These are phyloP conservation scores for Paramormyrops hopkinsi DNA, from an alignment of 2,797 vertebrate species.

Conservation along the genomic window DNA sequence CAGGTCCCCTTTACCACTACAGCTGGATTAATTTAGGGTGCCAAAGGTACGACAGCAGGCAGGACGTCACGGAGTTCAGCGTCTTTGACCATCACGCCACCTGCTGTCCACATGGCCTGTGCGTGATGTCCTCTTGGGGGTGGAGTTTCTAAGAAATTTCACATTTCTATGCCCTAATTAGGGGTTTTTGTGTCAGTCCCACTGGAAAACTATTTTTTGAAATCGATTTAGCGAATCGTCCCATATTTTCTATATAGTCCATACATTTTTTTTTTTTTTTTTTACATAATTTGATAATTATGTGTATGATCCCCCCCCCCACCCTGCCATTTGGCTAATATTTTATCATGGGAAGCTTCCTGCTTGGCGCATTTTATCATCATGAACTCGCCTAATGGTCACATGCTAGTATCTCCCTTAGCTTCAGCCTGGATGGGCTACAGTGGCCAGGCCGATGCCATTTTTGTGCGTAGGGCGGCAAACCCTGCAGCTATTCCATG, in stretches of 20 bases:
- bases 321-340: background rate
- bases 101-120: background rate
- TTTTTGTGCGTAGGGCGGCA: background rate
- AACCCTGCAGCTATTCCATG: background rate
- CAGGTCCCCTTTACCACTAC: background rate
- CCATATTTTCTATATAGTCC: background rate
- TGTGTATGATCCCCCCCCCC: background rate
- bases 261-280: background rate
- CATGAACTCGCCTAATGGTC: background rate
- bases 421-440: background rate
- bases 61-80: background rate
- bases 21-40: background rate
- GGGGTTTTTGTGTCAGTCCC: background rate
- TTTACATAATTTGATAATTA: background rate
- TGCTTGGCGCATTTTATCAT: background rate
- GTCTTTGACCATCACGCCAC: background rate
- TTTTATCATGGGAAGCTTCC: background rate
- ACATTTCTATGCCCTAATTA: background rate
- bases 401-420: background rate
- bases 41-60: background rate
- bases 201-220: background rate
- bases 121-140: background rate
- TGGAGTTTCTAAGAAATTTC: background rate
- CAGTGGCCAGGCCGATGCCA: background rate
- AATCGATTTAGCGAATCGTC: background rate